Percentiles rank a stretch among this genome's conserved stretches.
These are phyloP conservation scores for Cyclophora albipunctata DNA, from an alignment of 2,888 invertebrate genomes.

Conservation along the genomic window DNA sequence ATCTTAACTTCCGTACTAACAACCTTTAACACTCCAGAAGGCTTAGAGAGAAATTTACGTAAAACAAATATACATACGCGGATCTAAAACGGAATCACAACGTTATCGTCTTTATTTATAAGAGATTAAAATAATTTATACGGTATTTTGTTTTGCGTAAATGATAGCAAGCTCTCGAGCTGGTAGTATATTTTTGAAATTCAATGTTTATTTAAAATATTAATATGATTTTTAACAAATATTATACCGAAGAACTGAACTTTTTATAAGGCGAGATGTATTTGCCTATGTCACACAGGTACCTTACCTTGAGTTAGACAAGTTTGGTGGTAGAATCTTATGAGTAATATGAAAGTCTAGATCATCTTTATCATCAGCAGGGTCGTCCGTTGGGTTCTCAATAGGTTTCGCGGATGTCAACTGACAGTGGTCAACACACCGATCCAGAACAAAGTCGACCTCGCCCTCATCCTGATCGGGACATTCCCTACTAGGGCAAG, in stretches of 20 bases:
- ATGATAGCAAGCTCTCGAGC: too few relatives aligned
- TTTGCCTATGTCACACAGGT: background rate
- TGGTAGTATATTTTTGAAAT: too few relatives aligned
- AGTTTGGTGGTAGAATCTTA: conserved; percentile 56
- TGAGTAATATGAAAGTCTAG: conserved; percentile 73
- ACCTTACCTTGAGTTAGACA: conserved; percentile 51
- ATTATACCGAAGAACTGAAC: too few relatives aligned
- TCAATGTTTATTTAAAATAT: too few relatives aligned
- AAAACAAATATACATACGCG: conserved; percentile 23
- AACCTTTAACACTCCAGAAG: conserved; percentile 20
- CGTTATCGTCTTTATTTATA: conserved; percentile 33
- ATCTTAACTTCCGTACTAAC: background rate
- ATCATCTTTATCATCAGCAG: conserved; percentile 66
- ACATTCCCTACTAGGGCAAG: conserved; percentile 86
- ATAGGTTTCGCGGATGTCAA: conserved; percentile 52
- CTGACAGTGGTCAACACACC: conserved; percentile 83
- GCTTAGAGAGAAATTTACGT: conserved; percentile 25
- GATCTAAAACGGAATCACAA: conserved; percentile 18
- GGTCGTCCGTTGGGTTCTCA: conserved; percentile 52
- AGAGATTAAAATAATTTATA: conserved; percentile 18
- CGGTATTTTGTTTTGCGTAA: too few relatives aligned
- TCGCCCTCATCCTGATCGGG: conserved; percentile 81
- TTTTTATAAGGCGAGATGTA: too few relatives aligned
- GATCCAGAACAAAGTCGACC: conserved; percentile 81
- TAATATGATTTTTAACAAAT: too few relatives aligned